Evolutionary conservation across 2,888 invertebrate genomes (phyloP), one percentile per base, ranked within the genome.

Genomic region (Spilarctia lutea): DNA sequence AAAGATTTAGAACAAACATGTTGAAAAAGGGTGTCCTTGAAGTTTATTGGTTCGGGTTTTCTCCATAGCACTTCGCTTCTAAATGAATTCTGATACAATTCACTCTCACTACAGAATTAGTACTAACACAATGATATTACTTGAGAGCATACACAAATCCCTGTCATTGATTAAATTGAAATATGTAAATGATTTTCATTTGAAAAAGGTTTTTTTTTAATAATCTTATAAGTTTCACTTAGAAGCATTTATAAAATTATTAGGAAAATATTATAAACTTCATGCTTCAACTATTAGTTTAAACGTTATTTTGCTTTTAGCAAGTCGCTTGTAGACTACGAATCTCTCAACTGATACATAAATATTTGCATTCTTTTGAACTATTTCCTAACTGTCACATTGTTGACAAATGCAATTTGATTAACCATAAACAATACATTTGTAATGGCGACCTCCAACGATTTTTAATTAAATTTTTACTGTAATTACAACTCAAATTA

Each of bases 331-430:
- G 27, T 33, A 24, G 33, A 68, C 30, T 6, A 35, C 2, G 39
- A 18, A 27, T 67, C 39, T 73, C 48, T 45, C 8, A 16, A 39
- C 52, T 52, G 30, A 67, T 3, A n/a, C 78, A 73, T 68, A 75
- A 75, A 71, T 76, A 74, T 79, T 84, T 83, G 83, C 84, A 33
- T 78, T 74, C 77, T 83, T 78, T 71, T 27, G 35, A 70, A 63
- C 52, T 42, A 60, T 65, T 70, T 75, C 68, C 65, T 33, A 69
- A 27, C 72, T 84, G 82, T 81, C 82, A 78, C 71, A 60, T 33
- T 75, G 45, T 69, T 33, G 65, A 42, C 69, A 74, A 13, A 56
- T 68, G 27, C 52, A 18, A 42, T 69, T 63, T 45, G 33, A 65
- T 74, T 60, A 48, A 65, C 76, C 80, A 80, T 75, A 84, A 77